phyloP scores from a whole-genome alignment of 2,797 vertebrate genomes.

The Pipistrellus nathusii region DNA sequence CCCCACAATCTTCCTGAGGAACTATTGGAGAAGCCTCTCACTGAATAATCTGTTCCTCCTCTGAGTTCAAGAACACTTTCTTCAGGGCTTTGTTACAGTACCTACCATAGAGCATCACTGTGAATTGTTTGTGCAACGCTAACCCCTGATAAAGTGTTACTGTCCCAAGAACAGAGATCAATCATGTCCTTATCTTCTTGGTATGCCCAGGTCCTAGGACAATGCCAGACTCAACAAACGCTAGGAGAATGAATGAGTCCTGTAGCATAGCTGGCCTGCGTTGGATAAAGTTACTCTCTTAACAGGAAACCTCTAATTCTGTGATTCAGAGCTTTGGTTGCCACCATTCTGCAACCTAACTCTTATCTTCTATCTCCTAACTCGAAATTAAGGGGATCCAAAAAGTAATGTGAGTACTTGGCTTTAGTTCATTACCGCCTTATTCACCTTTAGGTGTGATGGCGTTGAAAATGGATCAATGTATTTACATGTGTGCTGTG shows the following conservation, averaged over 20 bases:
- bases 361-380: not conserved
- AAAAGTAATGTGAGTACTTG: not conserved
- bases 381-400: slow-evolving; percentile 30
- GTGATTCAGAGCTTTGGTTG: not conserved
- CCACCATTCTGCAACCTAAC: not conserved
- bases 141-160: slow-evolving; percentile 22
- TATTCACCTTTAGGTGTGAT: not conserved
- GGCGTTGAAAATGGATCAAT: not conserved
- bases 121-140: not conserved
- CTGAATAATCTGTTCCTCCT: slow-evolving; percentile 6
- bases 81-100: not conserved
- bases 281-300: not conserved
- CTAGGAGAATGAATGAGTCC: not conserved
- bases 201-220: not conserved
- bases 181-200: not conserved
- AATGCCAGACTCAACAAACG: slow-evolving; percentile 41
- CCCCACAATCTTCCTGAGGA: not conserved
- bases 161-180: not conserved
- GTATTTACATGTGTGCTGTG: not conserved
- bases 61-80: slow-evolving; percentile 22
- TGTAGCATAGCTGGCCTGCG: not conserved
- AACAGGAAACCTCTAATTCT: not conserved
- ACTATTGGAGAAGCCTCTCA: not conserved
- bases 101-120: not conserved
- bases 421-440: not conserved